A percentile compares a stretch with the other conserved stretches of the same genome.
phyloP scores from a whole-genome alignment of 2,888 invertebrate genomes.

The Dimorphilus gyrociliatus region DNA sequence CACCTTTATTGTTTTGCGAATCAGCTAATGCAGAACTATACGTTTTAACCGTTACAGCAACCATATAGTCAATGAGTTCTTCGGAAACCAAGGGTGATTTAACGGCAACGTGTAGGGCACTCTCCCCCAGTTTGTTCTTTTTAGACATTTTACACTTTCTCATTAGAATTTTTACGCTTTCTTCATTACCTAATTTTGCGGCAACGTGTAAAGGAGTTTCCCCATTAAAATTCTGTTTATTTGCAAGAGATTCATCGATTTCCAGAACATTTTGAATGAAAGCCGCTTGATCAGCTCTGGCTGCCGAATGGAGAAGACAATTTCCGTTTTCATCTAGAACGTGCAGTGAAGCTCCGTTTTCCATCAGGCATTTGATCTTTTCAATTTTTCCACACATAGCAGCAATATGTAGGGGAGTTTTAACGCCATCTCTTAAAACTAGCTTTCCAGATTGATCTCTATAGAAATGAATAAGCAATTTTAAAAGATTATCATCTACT shows the following conservation, averaged over 20 bases:
- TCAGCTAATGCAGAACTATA: constrained; percentile 30
- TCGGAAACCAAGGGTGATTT: constrained; percentile 14
- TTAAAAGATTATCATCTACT: constrained; percentile 16
- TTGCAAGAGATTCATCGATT: no score
- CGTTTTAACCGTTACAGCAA: constrained; percentile 27
- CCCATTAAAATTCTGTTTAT: constrained; percentile 19
- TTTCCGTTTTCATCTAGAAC: constrained; percentile 21
- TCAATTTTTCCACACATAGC: constrained; percentile 15
- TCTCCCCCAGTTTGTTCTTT: constrained; percentile 20
- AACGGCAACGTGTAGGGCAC: constrained; percentile 24
- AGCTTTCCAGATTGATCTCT: constrained; percentile 1
- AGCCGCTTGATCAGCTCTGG: constrained; percentile 16
- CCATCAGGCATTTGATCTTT: constrained; percentile 19
- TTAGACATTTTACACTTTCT: constrained; percentile 24
- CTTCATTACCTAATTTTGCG: constrained; percentile 19
- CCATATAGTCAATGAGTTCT: constrained; percentile 15
- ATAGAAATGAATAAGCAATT: constrained; percentile 4
- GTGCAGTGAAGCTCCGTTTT: constrained; percentile 16
- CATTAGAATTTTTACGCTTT: constrained; percentile 16
- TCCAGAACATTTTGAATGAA: constrained; percentile 13
- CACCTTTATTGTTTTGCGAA: constrained; percentile 20
- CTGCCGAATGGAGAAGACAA: constrained; percentile 26
- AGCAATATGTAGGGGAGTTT: constrained; percentile 18
- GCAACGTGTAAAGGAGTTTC: constrained; percentile 32
- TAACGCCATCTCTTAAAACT: constrained; percentile 3